Percentiles rank a stretch among this genome's conserved stretches.
phyloP scores from a whole-genome alignment of 2,113 vertebrate species.

The Lasiurus borealis region DNA sequence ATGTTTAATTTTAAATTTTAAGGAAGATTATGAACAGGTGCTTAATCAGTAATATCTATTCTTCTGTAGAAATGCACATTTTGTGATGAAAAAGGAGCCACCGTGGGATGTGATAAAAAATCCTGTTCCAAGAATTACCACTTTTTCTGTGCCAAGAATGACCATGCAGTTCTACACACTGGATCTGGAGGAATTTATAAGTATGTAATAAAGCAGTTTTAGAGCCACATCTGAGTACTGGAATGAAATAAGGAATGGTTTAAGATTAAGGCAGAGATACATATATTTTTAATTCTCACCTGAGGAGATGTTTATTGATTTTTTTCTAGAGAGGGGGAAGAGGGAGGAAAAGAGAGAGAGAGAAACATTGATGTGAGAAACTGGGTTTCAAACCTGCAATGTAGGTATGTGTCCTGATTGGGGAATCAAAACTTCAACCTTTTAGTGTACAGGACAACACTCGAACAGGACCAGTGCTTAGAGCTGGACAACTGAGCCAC shows the following conservation, averaged over 20 bases:
- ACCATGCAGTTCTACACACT: conserved; percentile 71
- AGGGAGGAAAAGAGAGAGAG: background rate
- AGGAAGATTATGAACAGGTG: background rate
- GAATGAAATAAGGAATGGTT: conserved; percentile 21
- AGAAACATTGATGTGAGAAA: background rate
- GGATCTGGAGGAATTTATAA: conserved; percentile 80
- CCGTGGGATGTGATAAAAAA: conserved; percentile 86
- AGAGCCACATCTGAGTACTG: background rate
- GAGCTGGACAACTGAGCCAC: background rate
- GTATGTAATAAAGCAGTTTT: conserved; percentile 75
- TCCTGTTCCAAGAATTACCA: conserved; percentile 86
- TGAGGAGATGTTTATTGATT: background rate
- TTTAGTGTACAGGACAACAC: background rate
- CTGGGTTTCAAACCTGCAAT: background rate
- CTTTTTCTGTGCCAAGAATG: conserved; percentile 85
- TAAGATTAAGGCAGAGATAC: background rate
- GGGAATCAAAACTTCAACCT: background rate
- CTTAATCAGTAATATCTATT: conserved; percentile 48
- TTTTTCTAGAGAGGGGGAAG: background rate
- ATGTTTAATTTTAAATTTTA: conserved; percentile 10
- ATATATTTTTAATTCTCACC: background rate
- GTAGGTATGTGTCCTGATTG: background rate
- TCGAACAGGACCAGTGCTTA: background rate
- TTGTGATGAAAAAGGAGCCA: conserved; percentile 86
- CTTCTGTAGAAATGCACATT: conserved; percentile 82